Conservation (phyloP, 1,140 invertebrate genomes). For the Pectinophora gossypiella region DNA sequence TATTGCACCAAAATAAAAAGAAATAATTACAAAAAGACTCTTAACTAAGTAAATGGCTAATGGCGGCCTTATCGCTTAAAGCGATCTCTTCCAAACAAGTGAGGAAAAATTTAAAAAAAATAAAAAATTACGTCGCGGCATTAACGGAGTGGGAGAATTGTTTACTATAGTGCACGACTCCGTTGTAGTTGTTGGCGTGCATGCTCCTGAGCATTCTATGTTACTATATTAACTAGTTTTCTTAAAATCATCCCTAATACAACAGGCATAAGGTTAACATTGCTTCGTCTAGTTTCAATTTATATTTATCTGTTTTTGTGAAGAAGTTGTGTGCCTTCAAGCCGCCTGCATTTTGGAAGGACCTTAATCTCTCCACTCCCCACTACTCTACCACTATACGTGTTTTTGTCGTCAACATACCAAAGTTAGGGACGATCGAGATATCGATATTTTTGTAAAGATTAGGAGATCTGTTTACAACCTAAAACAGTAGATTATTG, state of each 20-base stretch:
- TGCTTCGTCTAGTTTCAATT: slow-evolving; percentile 13
- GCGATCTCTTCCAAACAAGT: no score
- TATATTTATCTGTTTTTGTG: slow-evolving; percentile 45
- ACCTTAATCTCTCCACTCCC: slow-evolving; percentile 60
- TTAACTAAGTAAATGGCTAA: no score
- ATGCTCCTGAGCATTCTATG: slow-evolving; percentile 35
- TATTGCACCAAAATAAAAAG: no score
- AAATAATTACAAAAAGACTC: no score
- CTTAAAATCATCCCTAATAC: slow-evolving; percentile 16
- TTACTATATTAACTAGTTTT: slow-evolving; percentile 16
- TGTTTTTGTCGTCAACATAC: slow-evolving; percentile 68
- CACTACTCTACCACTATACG: slow-evolving; percentile 50
- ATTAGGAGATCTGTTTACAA: slow-evolving; percentile 14
- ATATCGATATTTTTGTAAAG: slow-evolving; percentile 40
- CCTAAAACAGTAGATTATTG: slow-evolving; percentile 6
- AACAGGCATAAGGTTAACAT: slow-evolving; percentile 26
- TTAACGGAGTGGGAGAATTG: no score
- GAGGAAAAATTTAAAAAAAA: no score
- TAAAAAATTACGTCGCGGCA: no score
- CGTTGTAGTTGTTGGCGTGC: slow-evolving; percentile 51
- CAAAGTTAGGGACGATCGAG: slow-evolving; percentile 47
- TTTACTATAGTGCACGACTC: slow-evolving; percentile 58
- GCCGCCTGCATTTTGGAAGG: slow-evolving; percentile 65
- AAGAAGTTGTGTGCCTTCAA: slow-evolving; percentile 51
- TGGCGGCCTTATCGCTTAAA: no score